These are phyloP conservation scores for Eriosoma lanigerum DNA, from an alignment of 1,140 invertebrate species.

Conservation along the genomic window DNA sequence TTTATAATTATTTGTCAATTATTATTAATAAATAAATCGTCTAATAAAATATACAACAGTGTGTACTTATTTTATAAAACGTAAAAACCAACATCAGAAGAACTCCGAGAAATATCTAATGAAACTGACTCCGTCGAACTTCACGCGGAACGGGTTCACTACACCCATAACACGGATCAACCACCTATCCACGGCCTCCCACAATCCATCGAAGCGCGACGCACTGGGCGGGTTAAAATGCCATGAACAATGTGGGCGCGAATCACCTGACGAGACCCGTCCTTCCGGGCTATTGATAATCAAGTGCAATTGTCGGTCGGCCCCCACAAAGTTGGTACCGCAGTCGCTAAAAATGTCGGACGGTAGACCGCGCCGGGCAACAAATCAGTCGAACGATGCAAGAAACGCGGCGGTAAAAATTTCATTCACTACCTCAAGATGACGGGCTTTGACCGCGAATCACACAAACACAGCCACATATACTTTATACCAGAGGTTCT, in stretches of 20 bases:
- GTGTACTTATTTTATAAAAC: too few relatives aligned
- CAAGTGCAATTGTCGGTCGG: background rate
- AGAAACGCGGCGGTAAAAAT: background rate
- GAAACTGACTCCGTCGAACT: too few relatives aligned
- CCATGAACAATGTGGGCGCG: slow-evolving; percentile 39
- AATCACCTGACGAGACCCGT: background rate
- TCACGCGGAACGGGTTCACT: too few relatives aligned
- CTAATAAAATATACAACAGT: too few relatives aligned
- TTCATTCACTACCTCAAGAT: background rate
- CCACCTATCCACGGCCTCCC: slow-evolving; percentile 56
- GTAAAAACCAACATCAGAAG: too few relatives aligned
- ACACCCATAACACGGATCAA: slow-evolving; percentile 52
- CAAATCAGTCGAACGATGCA: background rate
- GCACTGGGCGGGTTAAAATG: slow-evolving; percentile 56
- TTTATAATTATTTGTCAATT: too few relatives aligned
- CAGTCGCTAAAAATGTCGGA: background rate
- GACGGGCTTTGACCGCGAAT: background rate
- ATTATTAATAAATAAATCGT: too few relatives aligned
- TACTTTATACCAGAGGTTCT: background rate
- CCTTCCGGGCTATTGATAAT: background rate
- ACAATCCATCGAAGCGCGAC: slow-evolving; percentile 56
- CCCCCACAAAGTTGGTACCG: background rate
- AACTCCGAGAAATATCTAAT: slow-evolving; percentile 53
- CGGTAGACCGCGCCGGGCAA: background rate
- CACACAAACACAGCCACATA: background rate